Base-by-base conservation (phyloP, 2,888 invertebrate species). In the Phragmatobia fuliginosa region DNA sequence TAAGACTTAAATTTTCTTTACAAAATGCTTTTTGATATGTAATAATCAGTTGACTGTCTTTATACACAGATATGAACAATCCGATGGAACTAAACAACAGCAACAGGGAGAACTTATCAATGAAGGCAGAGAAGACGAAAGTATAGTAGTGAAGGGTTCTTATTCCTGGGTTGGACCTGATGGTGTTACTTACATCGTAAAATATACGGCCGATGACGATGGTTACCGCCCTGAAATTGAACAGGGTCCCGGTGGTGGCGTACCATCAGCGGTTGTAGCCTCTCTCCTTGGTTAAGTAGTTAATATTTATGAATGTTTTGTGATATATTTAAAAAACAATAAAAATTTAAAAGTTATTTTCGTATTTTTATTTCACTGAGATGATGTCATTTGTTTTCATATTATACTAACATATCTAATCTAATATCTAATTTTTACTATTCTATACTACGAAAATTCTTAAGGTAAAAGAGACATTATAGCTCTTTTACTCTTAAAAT, bases 151-250 rank as follows among this genome's bases (percentile, higher is more conserved):
- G 4, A 86, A 84, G 66, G 95, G 95, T 6, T 84, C 79, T 45
- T 94, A 81, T 85, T 80, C 86, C 4, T 95, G 92, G 89, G 86
- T 89, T 2, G 92, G 89, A 18, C 92, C 92, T 25, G 92, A 94
- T 73, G 94, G 93, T n/a, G 87, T 90, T 61, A 88, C 87, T 18
- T 94, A 95, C 84, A 90, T 87, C 49, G 85, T 95, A 18, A 86
- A 79, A 52, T 96, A 95, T 86, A 83, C 86, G 0, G 95, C 95
- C 52, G 95, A 95, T 76, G 94, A 95, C 72, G 91, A 93, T 71
- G 95, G 95, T 16, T 95, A 88, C 87, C 88, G 91, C 70, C 92
- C 95, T 0, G 67, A 75, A 28, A 80, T 86, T 16, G 94, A 85
- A 45, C 82, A 87, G 65, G 85, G 84, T 1, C 79, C 82, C 11